Evolutionary conservation across 2,797 vertebrate genomes (phyloP).

Genomic region (Danionella dracula): DNA sequence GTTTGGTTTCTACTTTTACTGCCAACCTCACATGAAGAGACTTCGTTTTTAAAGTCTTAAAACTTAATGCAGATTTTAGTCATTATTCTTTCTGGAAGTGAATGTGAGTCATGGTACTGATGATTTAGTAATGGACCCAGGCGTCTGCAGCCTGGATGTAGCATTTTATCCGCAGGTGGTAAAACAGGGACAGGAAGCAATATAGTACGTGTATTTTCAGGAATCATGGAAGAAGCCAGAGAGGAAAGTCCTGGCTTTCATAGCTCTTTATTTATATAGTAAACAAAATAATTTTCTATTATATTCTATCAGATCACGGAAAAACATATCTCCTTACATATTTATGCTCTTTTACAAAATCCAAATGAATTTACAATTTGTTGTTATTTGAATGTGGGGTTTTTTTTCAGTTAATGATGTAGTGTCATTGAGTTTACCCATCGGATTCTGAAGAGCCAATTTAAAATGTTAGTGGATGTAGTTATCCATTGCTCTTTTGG

Average conservation of each 20-base stretch:
- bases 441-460: no score
- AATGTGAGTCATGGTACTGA: background rate
- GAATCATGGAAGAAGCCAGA: background rate
- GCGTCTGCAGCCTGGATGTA: slow-evolving; percentile 34
- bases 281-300: no score
- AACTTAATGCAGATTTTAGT: background rate
- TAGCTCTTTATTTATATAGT: background rate
- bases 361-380: no score
- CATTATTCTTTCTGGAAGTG: slow-evolving; percentile 12
- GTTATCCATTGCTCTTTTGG: no score
- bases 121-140: background rate
- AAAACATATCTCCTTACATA: no score
- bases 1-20: slow-evolving; percentile 27
- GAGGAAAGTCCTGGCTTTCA: background rate
- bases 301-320: background rate
- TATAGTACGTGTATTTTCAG: background rate
- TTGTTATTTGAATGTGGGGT: no score
- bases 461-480: no score
- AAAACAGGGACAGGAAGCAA: slow-evolving; percentile 25
- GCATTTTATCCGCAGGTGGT: slow-evolving; percentile 15
- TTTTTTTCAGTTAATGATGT: no score
- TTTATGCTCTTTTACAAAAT: no score
- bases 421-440: no score
- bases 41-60: slow-evolving; percentile 21
- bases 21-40: slow-evolving; percentile 26